phyloP scores from a whole-genome alignment of 2,113 vertebrate species.

The Coptodon bakossiorum region DNA sequence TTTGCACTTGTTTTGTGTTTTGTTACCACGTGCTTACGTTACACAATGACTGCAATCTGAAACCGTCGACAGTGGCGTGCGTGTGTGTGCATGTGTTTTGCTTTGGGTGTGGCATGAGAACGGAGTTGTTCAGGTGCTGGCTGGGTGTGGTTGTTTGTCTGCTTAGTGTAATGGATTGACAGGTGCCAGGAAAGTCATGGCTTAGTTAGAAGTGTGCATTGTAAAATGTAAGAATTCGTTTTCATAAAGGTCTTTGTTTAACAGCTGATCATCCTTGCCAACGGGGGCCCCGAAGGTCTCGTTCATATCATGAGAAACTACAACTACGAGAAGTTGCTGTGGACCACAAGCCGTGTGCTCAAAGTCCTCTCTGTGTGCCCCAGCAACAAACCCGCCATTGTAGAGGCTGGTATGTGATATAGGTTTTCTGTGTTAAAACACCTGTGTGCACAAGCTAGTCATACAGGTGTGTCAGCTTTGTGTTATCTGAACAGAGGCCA shows the following conservation, averaged over 20 bases:
- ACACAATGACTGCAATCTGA: neutral
- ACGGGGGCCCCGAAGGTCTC: slow-evolving; percentile 86
- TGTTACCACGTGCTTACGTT: neutral
- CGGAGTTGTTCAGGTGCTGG: neutral
- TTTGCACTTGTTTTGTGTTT: neutral
- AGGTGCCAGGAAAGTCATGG: neutral
- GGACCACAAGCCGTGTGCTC: slow-evolving; percentile 95
- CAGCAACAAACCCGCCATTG: slow-evolving; percentile 95
- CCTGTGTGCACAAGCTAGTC: neutral
- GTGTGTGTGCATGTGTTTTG: slow-evolving; percentile 3
- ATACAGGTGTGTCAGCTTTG: slow-evolving; percentile 15
- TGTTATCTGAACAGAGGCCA: neutral
- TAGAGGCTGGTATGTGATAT: slow-evolving; percentile 86
- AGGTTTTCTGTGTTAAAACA: neutral
- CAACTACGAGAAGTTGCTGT: slow-evolving; percentile 93
- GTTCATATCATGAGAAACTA: slow-evolving; percentile 95
- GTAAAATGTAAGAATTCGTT: neutral
- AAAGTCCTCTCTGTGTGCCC: slow-evolving; percentile 96
- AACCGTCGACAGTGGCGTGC: neutral
- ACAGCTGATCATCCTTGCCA: slow-evolving; percentile 93
- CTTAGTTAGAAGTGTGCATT: neutral
- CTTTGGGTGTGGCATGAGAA: slow-evolving; percentile 49
- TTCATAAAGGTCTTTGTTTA: neutral
- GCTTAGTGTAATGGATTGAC: neutral
- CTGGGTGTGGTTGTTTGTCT: slow-evolving; percentile 5